Evolutionary conservation across 2,797 vertebrate species (phyloP), one percentile per base, ranked within the genome.

Genomic region (Leptoclinus maculatus): DNA sequence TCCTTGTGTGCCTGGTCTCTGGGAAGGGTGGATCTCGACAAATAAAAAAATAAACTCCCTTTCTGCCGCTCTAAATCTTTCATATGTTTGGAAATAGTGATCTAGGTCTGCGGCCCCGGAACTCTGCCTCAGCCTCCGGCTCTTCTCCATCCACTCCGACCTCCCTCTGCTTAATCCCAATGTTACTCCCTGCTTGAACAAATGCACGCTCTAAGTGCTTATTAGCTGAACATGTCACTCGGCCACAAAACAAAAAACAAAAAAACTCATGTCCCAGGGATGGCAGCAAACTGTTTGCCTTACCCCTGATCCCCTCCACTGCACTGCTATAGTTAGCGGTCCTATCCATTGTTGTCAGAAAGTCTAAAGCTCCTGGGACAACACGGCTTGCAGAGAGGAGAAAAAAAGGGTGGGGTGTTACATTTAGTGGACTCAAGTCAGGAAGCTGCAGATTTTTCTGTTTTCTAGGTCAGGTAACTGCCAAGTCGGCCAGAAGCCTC

Each of bases 391-490:
- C 80, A 84, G 79, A 70, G 41, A 79, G 65, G 60, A 81, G 13
- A 89, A 91, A 86, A 54, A 90, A 91, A 86, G 47, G 84, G 85
- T 63, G 85, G 77, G 62, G 74, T 88, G 78, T 88, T 90, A 87
- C 83, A 93, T 88, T 88, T 83, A 88, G 89, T 89, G 86, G 78
- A 91, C 82, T 88, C 83, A 79, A 17, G 86, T 84, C 66, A 80
- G 87, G 87, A 91, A 84, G 91, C 82, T 84, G 83, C 75, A 59
- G 73, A 83, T 83, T 85, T 53, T 87, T 80, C 45, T 66, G 76
- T 89, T 95, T 95, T 95, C 93, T 95, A 92, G 94, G 94, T 94
- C 94, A 94, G 86, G 79, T 92, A 90, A 92, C 83, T 90, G 91
- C 86, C 88, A 89, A 93, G 87, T 88, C 45, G 75, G 79, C 77